Evolutionary conservation across 2,888 invertebrate species (phyloP), one percentile per base, ranked within the genome.

Genomic region (Macrostomum cliftonense): DNA sequence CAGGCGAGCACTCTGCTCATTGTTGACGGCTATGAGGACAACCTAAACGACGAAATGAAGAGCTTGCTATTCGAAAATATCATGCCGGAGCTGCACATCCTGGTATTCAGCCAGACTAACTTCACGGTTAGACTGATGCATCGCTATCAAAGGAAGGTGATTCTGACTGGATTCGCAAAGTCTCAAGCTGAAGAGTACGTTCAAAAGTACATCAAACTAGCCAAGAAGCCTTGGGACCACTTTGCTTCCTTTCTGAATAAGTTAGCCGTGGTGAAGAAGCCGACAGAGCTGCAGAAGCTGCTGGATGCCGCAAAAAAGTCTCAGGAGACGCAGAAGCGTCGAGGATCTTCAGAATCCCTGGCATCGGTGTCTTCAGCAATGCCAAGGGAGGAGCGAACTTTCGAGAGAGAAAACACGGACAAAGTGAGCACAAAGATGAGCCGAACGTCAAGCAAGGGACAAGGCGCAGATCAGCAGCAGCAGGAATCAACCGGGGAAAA

Each of bases 1-100:
- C 57, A 62, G 14, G 45, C 54, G 5, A 56, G 60, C 13, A 55
- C 59, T 2, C 39, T 65, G 5, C 50, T 65, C 42, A 40, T 65
- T 1, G 39, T 65, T 7, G 65, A 65, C 51, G 60, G 62, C 2
- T 61, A 58, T 45, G 61, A 62, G 13, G 55, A 56, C 28, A 47
- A 52, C 16, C 38, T 37, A 12, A 45, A 46, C 13, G 47, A 49
- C 5, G 55, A 56, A 14, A 45, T 59, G 16, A 39, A 36, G 13
- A 54, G 58, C 13, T 54, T 64, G n/a, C 50, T 60, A 36, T 43
- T 54, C 13, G 58, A 60, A 37, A 44, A 51, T 5, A 52, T 49
- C 38, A 48, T 63, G 38, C 53, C 53, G 11, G 50, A 56, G 37
- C 47, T 58, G 17, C 54, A 59, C 5, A 56, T 64, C 1, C 43